Conservation (phyloP, 2,113 vertebrate genomes). For the Saimiri boliviensis region DNA sequence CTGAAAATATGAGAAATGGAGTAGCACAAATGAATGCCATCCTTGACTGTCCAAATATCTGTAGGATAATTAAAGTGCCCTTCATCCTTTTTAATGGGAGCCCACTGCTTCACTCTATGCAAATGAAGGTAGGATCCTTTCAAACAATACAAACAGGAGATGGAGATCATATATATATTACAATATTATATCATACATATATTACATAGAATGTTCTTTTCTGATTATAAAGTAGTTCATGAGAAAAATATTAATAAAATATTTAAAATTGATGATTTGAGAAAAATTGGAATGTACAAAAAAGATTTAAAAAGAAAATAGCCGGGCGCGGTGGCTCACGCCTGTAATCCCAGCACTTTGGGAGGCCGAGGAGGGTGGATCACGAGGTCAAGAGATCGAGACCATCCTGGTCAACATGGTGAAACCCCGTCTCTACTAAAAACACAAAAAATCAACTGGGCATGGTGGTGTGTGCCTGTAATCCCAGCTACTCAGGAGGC, state of each 20-base stretch:
- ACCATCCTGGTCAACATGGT: too few species aligned
- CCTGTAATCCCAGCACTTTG: too few species aligned
- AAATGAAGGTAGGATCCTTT: conserved; percentile 71
- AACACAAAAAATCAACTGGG: too few species aligned
- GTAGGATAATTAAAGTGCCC: conserved; percentile 79
- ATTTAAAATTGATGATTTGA: neutral
- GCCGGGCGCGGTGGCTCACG: too few species aligned
- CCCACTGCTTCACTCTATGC: conserved; percentile 72
- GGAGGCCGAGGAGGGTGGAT: too few species aligned
- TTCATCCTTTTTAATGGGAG: conserved; percentile 70
- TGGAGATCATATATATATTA: neutral
- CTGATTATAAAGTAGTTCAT: conserved; percentile 44
- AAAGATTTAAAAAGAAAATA: conserved; percentile 61
- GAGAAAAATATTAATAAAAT: conserved; percentile 15
- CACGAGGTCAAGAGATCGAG: too few species aligned
- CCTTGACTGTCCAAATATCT: conserved; percentile 79
- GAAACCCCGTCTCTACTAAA: too few species aligned
- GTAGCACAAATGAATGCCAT: conserved; percentile 77
- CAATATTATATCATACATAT: neutral
- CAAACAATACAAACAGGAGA: conserved; percentile 14
- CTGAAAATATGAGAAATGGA: conserved; percentile 78
- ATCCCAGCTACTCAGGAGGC: too few species aligned
- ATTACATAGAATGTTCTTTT: neutral
- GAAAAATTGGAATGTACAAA: neutral
- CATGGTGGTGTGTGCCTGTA: too few species aligned